phyloP scores from a whole-genome alignment of 1,140 invertebrate genomes.

The Pogonognathellus flavescens region DNA sequence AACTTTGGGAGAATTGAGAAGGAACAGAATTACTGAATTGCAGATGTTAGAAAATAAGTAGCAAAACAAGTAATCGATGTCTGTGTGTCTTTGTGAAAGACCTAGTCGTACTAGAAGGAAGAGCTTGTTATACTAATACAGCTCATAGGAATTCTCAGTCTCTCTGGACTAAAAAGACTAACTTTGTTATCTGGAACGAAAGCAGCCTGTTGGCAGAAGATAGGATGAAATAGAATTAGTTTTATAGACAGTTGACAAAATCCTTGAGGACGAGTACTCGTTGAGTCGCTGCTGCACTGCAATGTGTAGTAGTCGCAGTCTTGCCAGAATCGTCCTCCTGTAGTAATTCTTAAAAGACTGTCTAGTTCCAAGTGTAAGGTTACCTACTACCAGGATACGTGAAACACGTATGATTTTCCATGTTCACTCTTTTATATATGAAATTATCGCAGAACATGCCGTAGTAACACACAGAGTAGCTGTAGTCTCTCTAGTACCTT shows the following conservation, averaged over 20 bases:
- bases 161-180: conserved; percentile 38
- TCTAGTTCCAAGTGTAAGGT: too few relatives aligned
- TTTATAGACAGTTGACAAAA: conserved; percentile 50
- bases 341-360: too few relatives aligned
- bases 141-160: conserved; percentile 8
- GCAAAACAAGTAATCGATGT: conserved; percentile 24
- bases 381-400: too few relatives aligned
- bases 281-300: too few relatives aligned
- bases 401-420: too few relatives aligned
- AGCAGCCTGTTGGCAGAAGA: conserved; percentile 40
- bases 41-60: conserved; percentile 15
- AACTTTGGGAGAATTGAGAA: not conserved
- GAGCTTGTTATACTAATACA: conserved; percentile 14
- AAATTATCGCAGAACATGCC: too few relatives aligned
- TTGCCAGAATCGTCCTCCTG: too few relatives aligned
- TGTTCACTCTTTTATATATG: too few relatives aligned
- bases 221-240: conserved; percentile 43
- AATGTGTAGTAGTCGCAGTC: too few relatives aligned
- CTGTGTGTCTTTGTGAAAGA: not conserved
- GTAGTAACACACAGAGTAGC: too few relatives aligned
- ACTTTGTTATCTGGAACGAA: conserved; percentile 35
- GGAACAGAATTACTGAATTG: not conserved
- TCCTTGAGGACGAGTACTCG: not conserved
- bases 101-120: not conserved
- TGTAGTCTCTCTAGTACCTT: too few relatives aligned